These are phyloP conservation scores for Heliconius charithonia DNA, from an alignment of 2,888 invertebrate genomes.

Conservation along the genomic window DNA sequence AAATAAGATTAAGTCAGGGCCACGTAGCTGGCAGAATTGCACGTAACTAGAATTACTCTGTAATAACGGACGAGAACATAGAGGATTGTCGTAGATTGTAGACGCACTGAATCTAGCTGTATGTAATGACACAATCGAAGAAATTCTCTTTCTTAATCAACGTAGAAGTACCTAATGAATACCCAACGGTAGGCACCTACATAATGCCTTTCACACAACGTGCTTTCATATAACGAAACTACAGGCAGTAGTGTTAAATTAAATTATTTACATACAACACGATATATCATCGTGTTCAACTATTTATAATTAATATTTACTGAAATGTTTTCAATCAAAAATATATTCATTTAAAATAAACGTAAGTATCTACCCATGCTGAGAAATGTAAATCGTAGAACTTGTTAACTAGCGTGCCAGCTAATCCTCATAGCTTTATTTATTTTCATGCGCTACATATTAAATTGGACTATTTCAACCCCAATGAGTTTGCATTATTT, in stretches of 20 bases:
- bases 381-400: constrained; percentile 50
- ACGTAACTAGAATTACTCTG: constrained; percentile 74
- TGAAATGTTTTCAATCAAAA: constrained; percentile 24
- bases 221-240: constrained; percentile 2
- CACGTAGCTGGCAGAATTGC: constrained; percentile 58
- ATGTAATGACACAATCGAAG: constrained; percentile 77
- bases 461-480: constrained; percentile 45
- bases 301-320: constrained; percentile 4
- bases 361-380: constrained; percentile 36
- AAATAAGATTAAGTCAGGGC: constrained; percentile 72
- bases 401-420: constrained; percentile 46
- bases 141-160: constrained; percentile 65
- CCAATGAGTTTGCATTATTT: neutral
- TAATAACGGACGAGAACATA: constrained; percentile 75
- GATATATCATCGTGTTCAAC: no score
- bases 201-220: constrained; percentile 41
- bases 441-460: constrained; percentile 37
- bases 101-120: constrained; percentile 77
- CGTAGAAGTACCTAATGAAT: constrained; percentile 41
- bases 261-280: neutral
- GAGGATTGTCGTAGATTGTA: constrained; percentile 78
- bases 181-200: constrained; percentile 31
- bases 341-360: constrained; percentile 33
- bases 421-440: constrained; percentile 47
- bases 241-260: neutral